Evolutionary conservation across 2,888 invertebrate species (phyloP), one percentile per base, ranked within the genome.

Genomic region (Chaitophorus viminalis): DNA sequence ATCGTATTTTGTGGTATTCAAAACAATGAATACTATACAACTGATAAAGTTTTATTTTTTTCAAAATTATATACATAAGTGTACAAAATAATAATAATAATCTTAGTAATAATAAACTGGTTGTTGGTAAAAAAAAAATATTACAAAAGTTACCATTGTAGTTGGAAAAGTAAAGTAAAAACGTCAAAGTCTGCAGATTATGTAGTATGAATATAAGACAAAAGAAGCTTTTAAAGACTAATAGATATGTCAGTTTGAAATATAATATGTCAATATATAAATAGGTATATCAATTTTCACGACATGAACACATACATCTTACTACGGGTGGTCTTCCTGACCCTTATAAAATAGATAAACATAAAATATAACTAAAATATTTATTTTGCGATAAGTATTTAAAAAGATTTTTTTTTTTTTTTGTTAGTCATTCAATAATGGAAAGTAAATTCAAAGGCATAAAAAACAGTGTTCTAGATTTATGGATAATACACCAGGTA

Each of bases 201-300:
- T 72, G 29, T 25, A 36, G 18, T 68, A 65, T n/a, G 17, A 31
- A 52, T 11, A 54, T n/a, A 25, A 82, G 52, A 82, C 52, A 82
- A 82, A 33, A 82, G 9, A 31, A 54, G 21, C 31, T 72, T 72
- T 54, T n/a, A 33, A 82, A 82, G 33, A n/a, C 25, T 72, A 82
- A 82, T 72, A 72, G 52, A 72, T 72, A 54, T 54, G 54, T 72
- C 82, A 72, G n/a, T 70, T 82, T 70, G 70, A 82, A 82, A 54
- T 72, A 72, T 52, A 82, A 70, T 68, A 82, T 25, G 46, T 82
- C 29, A 33, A 29, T 72, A 52, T 52, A 52, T 46, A 25, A 60
- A 82, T 74, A 82, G 54, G n/a, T 54, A 36, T 36, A n/a, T 72
- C 52, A 82, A 74, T 54, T 36, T 21, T 18, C 54, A 18, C 33